Base-by-base conservation (phyloP, 2,113 vertebrate genomes). In the Eira barbara region DNA sequence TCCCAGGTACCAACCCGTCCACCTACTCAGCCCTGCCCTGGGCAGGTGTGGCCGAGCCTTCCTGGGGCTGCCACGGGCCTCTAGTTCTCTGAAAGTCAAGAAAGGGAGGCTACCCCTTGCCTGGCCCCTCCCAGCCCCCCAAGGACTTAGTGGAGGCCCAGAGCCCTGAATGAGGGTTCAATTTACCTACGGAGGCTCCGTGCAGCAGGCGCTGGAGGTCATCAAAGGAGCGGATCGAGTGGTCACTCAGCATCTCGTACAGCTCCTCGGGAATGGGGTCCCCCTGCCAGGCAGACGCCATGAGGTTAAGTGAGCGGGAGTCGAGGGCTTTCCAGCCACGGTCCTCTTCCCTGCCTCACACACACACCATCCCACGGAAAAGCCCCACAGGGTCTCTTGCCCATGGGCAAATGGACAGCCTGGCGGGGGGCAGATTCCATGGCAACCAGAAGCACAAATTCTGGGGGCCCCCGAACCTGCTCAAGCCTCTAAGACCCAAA, bases 121-220 rank as follows among this genome's bases (percentile, higher is more conserved):
- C 94, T 65, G 29, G 76, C 3, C n/a, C 86, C 17, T 4, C 82
- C 45, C 13, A 4, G 81, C 80, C 49, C 23, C 25, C 21, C 6
- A 0, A 0, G 0, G 34, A 31, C 49, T n/a, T 42, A 6, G 11
- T 0, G 27, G 69, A 74, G 67, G 36, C 92, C 52, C 71, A 96
- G 78, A 94, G 86, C 59, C 84, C 57, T 55, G 84, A 95, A 57
- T 4, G 9, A 95, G 96, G 97, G 98, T 90, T 96, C 98, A 97
- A 99, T 99, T 99, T 99, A 99, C 99, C 99, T 99, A 99, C 98
- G 98, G 99, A 99, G 98, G 99, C 98, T 98, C 99, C 98, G 61
- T 97, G 99, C 98, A 99, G 99, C 98, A 99, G 99, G 34, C 98
- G 99, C 98, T 99, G 99, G 97, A 99, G 99, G 98, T 99, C 99